Percentiles rank a stretch among this genome's conserved stretches.
These are phyloP conservation scores for rabbit (Oryctolagus cuniculus) DNA, from an alignment of 2,113 vertebrate genomes.

Conservation along the genomic window mOryCun1.1 NC_091434.1:29298001-29298500, in stretches of 20 bases:
- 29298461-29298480: background rate
- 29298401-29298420: background rate
- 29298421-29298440: background rate
- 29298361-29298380: background rate
- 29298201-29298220: background rate
- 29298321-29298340: background rate
- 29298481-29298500: background rate
- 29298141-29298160: slow-evolving; percentile 28
- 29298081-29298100: background rate
- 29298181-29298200: background rate
- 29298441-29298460: background rate
- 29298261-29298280: background rate
- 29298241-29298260: background rate
- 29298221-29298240: background rate
- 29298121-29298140: background rate
- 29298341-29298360: background rate
- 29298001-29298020: background rate
- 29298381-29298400: slow-evolving; percentile 36
- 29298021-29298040: background rate
- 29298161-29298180: background rate
- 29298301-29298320: background rate
- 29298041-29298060: background rate
- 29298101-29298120: background rate
- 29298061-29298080: background rate
- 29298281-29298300: background rate